Percentiles rank a stretch among this genome's conserved stretches.
These are phyloP conservation scores for Chymomyza caudatula DNA, from an alignment of 2,888 invertebrate species.

Conservation along the genomic window DNA sequence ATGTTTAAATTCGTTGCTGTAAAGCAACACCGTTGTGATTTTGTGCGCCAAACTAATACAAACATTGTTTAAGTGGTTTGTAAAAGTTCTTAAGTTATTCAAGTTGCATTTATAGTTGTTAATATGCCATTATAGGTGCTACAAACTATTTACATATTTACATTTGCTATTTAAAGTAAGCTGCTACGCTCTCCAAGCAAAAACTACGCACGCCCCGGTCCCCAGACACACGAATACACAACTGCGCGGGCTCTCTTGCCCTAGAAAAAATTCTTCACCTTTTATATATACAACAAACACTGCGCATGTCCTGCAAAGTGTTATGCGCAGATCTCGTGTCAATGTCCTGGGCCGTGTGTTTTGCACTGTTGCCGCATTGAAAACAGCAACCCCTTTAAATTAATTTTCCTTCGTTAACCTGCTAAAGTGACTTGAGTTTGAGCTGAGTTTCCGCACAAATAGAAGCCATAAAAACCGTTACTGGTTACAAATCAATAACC, in stretches of 20 bases:
- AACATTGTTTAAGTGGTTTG: background rate
- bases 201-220: conserved; percentile 39
- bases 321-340: conserved; percentile 66
- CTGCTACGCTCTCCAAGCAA: conserved; percentile 29
- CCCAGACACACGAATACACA: conserved; percentile 2
- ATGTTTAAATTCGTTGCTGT: conserved; percentile 16
- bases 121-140: no score
- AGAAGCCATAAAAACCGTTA: background rate
- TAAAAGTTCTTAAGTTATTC: background rate
- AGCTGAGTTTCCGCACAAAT: background rate
- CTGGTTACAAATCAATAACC: conserved; percentile 45
- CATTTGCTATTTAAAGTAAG: conserved; percentile 13
- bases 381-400: background rate
- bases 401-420: background rate
- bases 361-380: background rate
- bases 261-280: background rate
- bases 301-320: conserved; percentile 67
- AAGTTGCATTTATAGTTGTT: background rate
- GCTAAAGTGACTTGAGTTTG: background rate
- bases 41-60: background rate
- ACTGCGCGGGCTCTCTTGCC: background rate
- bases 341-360: conserved; percentile 27
- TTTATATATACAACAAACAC: conserved; percentile 1
- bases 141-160: background rate
- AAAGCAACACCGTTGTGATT: background rate